Evolutionary conservation across 2,797 vertebrate genomes (phyloP).

Genomic region (Falco naumanni): DNA sequence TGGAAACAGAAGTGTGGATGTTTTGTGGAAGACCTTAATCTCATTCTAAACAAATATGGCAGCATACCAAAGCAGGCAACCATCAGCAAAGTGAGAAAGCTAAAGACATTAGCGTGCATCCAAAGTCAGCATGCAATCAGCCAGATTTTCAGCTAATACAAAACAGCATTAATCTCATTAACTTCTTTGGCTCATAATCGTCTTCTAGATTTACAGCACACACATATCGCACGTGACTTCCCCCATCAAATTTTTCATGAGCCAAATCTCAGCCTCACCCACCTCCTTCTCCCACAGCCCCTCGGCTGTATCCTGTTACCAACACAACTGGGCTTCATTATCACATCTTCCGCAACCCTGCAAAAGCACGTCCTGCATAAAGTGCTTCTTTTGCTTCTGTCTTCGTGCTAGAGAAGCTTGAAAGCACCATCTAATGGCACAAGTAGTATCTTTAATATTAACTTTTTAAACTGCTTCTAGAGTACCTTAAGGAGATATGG

Average conservation of each 20-base stretch:
- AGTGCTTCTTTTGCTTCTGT: background rate
- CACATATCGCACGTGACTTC: background rate
- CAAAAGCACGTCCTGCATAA: background rate
- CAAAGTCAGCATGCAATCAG: background rate
- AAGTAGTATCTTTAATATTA: background rate
- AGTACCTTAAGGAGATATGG: background rate
- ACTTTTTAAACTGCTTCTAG: background rate
- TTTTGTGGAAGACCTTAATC: background rate
- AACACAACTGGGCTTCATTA: slow-evolving; percentile 23
- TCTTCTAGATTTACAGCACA: background rate
- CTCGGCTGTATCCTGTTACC: fast-evolving
- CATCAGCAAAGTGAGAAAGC: background rate
- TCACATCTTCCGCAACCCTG: background rate
- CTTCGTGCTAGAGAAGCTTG: background rate
- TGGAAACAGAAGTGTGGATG: background rate
- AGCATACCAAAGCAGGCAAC: background rate
- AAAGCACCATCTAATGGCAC: slow-evolving; percentile 52
- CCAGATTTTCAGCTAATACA: background rate
- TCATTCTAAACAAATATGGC: background rate
- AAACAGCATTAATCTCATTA: background rate
- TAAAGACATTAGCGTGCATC: background rate
- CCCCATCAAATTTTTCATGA: background rate
- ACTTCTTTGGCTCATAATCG: background rate
- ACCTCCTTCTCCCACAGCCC: background rate
- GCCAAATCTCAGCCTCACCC: background rate